Base-by-base conservation (phyloP, 2,797 vertebrate genomes). In the Morus bassanus region DNA sequence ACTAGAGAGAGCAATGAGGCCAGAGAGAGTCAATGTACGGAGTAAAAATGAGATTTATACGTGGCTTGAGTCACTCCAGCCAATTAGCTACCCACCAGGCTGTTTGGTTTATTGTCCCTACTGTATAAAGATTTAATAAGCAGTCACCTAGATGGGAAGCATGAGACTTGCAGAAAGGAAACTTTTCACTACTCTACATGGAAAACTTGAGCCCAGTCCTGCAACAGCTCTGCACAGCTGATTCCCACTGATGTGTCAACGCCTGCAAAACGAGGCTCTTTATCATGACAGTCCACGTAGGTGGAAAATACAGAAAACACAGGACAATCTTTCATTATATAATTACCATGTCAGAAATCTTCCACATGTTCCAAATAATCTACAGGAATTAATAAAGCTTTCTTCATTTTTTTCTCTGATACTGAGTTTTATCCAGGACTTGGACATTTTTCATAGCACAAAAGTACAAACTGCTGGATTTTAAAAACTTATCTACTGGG, bases 21-120 rank as follows among this genome's bases (percentile, higher is more conserved):
- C 93, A 78, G 81, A 73, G 92, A 95, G 84, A 95, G 74, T 85
- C 83, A 85, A 67, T 10, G 39, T 67, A 78, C 89, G 69, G 81
- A 94, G 89, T 81, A 78, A 89, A 85, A 93, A 94, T 69, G 65
- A 96, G 95, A 96, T 96, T 96, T 94, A 81, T 96, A 75, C 1
- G 18, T 96, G 81, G 94, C 94, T 96, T 78, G 95, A 96, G 94
- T 94, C 84, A 94, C 92, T 95, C 91, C 87, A 95, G 94, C 86
- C 93, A 97, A 88, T 95, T 93, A 93, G 81, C 92, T 94, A 94
- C 93, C 88, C 73, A 96, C 85, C 82, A 95, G 59, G 87, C 88
- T 95, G 87, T 93, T 96, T 95, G 91, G 91, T 91, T 93, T 96
- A 93, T 93, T 88, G 88, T 95, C 85, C 82, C 91, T 81, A 43